phyloP scores from a whole-genome alignment of 2,797 vertebrate genomes.

The Diplodus puntazzo region DNA sequence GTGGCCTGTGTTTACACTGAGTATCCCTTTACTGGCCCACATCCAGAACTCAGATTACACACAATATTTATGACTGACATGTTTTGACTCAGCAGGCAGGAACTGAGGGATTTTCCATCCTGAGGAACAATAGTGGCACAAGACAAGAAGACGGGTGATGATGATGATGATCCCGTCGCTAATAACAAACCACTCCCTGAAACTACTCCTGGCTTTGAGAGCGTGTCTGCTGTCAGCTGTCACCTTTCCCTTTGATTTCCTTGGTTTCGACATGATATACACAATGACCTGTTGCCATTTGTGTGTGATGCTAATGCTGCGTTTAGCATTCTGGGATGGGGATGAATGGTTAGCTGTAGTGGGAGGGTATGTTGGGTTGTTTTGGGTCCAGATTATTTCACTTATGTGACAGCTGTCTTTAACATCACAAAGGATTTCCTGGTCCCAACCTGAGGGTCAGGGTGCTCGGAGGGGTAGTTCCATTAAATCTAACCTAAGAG shows the following conservation, averaged over 20 bases:
- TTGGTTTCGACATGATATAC: constrained; percentile 45
- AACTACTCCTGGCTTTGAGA: constrained; percentile 48
- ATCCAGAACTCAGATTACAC: not conserved
- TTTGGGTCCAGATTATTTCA: not conserved
- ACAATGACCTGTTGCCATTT: not conserved
- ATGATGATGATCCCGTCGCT: constrained; percentile 23
- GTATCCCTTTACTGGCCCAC: not conserved
- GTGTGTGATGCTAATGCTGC: constrained; percentile 27
- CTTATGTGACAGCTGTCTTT: not conserved
- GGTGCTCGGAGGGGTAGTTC: too few relatives aligned
- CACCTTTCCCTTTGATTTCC: not conserved
- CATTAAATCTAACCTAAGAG: not conserved
- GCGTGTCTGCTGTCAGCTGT: not conserved
- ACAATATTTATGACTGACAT: not conserved
- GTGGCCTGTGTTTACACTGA: not conserved
- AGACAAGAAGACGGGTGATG: not conserved
- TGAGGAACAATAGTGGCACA: not conserved
- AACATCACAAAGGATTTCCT: constrained; percentile 10
- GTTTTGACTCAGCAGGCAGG: not conserved
- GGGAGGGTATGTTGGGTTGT: constrained; percentile 12
- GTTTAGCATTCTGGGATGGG: not conserved
- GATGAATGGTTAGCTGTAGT: not conserved
- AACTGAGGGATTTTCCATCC: constrained; percentile 6
- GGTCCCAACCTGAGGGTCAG: not conserved
- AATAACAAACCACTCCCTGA: constrained; percentile 76